Percentiles rank a stretch among this genome's conserved stretches.
Conservation (phyloP, 30 jellyfish, hydroid and myxozoan genomes). For the Hydractinia echinata region DNA sequence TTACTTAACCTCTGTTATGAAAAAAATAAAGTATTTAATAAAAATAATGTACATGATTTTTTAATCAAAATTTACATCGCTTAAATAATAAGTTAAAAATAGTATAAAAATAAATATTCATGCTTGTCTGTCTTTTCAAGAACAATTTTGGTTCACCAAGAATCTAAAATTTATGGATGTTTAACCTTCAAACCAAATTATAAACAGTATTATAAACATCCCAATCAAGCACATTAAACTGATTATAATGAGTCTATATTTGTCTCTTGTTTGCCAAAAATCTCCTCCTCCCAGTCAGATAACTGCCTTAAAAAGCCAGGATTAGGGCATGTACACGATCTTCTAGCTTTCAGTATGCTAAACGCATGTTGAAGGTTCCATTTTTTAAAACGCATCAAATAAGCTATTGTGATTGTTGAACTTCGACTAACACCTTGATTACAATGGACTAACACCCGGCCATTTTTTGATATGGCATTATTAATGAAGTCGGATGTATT, state of each 20-base stretch:
- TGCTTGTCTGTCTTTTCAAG: no score
- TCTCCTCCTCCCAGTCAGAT: slow-evolving; percentile 59
- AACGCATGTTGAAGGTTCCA: slow-evolving; percentile 50
- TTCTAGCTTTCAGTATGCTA: slow-evolving; percentile 49
- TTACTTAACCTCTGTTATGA: no score
- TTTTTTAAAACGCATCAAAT: slow-evolving; percentile 47
- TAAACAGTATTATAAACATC: neutral
- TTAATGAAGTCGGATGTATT: slow-evolving; percentile 54
- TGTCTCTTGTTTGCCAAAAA: slow-evolving; percentile 48
- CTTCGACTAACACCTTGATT: slow-evolving; percentile 85
- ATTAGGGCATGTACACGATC: slow-evolving; percentile 79
- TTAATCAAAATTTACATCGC: no score
- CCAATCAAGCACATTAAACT: neutral
- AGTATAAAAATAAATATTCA: no score
- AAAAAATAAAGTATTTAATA: no score
- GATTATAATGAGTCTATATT: slow-evolving; percentile 36
- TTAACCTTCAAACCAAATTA: no score
- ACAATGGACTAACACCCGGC: slow-evolving; percentile 72
- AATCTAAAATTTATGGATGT: no score
- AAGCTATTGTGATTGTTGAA: slow-evolving; percentile 62
- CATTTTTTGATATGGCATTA: slow-evolving; percentile 47
- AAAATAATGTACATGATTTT: no score
- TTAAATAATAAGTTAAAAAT: no score
- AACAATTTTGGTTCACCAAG: no score
- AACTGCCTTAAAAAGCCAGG: slow-evolving; percentile 70